These are phyloP conservation scores for Trachops cirrhosus DNA, from an alignment of 2,797 vertebrate genomes.

Conservation along the genomic window DNA sequence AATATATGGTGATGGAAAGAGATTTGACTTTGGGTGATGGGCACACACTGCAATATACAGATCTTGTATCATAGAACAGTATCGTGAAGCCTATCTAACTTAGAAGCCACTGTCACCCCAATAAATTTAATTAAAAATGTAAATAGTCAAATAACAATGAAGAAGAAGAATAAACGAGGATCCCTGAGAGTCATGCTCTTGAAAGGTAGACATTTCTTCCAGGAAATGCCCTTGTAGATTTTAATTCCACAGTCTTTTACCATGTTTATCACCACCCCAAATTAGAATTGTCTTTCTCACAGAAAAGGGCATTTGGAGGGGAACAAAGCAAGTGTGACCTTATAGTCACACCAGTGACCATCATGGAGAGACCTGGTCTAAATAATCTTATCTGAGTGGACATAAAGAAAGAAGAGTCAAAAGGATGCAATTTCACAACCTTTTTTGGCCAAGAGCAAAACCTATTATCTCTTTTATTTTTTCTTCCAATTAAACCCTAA, in stretches of 20 bases:
- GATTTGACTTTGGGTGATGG: not conserved
- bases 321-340: not conserved
- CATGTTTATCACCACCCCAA: not conserved
- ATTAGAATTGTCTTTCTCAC: not conserved
- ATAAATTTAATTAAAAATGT: not conserved
- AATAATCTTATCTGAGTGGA: not conserved
- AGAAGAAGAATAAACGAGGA: not conserved
- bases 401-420: not conserved
- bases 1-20: not conserved
- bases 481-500: conserved; percentile 45
- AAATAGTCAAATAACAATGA: not conserved
- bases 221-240: not conserved
- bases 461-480: not conserved
- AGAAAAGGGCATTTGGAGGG: not conserved
- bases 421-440: not conserved
- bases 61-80: not conserved
- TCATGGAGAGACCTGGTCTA: not conserved
- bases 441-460: not conserved
- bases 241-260: not conserved
- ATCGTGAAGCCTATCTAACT: not conserved
- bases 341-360: not conserved
- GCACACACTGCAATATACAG: not conserved
- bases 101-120: not conserved
- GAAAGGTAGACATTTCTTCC: not conserved
- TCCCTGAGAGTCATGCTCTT: not conserved